Evolutionary conservation across 2,113 vertebrate genomes (phyloP).

Genomic region (Chitala chitala): DNA sequence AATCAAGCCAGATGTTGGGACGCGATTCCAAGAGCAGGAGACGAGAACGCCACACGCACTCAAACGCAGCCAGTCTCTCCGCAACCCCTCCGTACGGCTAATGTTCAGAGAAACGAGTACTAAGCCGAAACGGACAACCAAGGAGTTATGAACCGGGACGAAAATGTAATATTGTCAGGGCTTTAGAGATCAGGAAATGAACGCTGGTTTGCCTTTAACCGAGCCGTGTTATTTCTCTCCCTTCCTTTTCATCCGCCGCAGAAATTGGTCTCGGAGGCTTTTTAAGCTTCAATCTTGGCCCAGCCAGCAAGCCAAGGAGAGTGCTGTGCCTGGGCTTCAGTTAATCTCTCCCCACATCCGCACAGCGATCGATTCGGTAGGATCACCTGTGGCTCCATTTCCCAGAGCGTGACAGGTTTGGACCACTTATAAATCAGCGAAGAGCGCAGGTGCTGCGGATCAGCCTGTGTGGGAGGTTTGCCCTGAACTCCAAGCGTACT

Average conservation of each 20-base stretch:
- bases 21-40: no score
- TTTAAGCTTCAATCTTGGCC: conserved; percentile 1
- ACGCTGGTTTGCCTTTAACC: not conserved
- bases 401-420: conserved; percentile 22
- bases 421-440: conserved; percentile 23
- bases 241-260: not conserved
- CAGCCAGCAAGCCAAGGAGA: not conserved
- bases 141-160: not conserved
- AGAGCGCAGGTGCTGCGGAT: not conserved
- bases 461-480: no score
- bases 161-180: conserved; percentile 8
- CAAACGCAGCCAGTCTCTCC: not conserved
- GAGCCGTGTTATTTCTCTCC: not conserved
- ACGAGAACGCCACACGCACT: no score
- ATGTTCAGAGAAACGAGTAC: not conserved
- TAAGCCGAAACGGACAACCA: not conserved
- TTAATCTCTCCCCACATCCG: conserved; percentile 27
- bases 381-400: conserved; percentile 36
- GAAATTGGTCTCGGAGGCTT: conserved; percentile 9
- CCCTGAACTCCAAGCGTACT: no score
- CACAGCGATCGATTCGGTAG: conserved; percentile 22
- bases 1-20: no score
- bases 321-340: conserved; percentile 15
- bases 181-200: not conserved
- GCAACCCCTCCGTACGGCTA: not conserved